Conservation (phyloP, 2,888 invertebrate genomes). For the Drymonia ruficornis region DNA sequence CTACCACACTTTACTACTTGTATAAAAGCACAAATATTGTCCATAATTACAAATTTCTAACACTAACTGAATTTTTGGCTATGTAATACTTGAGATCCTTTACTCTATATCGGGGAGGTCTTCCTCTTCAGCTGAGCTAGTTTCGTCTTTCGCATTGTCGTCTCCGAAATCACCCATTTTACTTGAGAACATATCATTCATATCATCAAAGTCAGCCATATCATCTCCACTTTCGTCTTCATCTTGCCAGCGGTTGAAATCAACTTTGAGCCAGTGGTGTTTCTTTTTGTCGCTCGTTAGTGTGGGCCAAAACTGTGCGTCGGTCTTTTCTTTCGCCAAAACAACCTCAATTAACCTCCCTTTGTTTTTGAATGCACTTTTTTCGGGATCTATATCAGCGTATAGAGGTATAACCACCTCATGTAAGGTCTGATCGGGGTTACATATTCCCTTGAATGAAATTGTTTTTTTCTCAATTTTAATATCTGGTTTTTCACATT, state of each 20-base stretch:
- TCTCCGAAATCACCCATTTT: slow-evolving; percentile 63
- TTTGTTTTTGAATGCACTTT: slow-evolving; percentile 88
- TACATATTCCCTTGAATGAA: slow-evolving; percentile 93
- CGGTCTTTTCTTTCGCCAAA: slow-evolving; percentile 87
- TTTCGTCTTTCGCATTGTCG: slow-evolving; percentile 81
- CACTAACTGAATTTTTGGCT: slow-evolving; percentile 46
- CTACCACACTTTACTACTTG: slow-evolving; percentile 43
- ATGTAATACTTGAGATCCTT: slow-evolving; percentile 36
- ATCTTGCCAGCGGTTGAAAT: slow-evolving; percentile 98
- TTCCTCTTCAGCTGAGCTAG: slow-evolving; percentile 91
- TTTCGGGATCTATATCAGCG: slow-evolving; percentile 92
- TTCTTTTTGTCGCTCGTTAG: slow-evolving; percentile 94
- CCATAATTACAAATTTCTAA: slow-evolving; percentile 44
- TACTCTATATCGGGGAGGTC: slow-evolving; percentile 88
- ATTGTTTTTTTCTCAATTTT: slow-evolving; percentile 88
- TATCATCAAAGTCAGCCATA: slow-evolving; percentile 87
- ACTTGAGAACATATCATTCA: slow-evolving; percentile 68
- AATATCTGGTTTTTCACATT: slow-evolving; percentile 92
- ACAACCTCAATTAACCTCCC: slow-evolving; percentile 90
- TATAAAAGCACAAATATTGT: slow-evolving; percentile 57
- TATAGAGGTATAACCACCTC: slow-evolving; percentile 94
- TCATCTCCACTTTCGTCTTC: slow-evolving; percentile 97
- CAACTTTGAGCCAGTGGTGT: slow-evolving; percentile 97
- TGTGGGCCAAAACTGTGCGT: slow-evolving; percentile 93
- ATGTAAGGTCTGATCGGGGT: slow-evolving; percentile 92